Conservation (phyloP, 2,797 vertebrate genomes). For the Ambastaia sidthimunki region DNA sequence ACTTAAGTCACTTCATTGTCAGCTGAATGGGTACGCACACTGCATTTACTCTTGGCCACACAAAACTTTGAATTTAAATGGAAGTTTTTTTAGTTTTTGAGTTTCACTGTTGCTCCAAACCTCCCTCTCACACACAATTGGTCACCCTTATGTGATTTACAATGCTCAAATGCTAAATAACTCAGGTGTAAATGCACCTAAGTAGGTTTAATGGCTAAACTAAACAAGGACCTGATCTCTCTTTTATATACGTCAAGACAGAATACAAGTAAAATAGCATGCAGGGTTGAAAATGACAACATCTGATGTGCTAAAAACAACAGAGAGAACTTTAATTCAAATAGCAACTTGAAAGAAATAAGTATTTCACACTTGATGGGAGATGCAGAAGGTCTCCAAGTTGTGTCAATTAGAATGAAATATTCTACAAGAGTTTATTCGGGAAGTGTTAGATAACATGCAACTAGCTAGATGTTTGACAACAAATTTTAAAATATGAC, state of each 20-base stretch:
- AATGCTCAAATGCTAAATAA: background rate
- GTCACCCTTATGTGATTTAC: background rate
- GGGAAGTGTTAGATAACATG: constrained; percentile 21
- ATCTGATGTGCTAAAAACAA: background rate
- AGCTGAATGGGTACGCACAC: background rate
- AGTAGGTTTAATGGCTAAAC: background rate
- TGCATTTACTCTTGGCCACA: background rate
- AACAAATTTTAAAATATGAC: constrained; percentile 20
- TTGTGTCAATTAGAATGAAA: constrained; percentile 26
- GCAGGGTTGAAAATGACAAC: background rate
- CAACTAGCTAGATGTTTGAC: constrained; percentile 4
- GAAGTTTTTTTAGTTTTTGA: background rate
- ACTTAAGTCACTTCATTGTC: background rate
- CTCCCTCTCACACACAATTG: background rate
- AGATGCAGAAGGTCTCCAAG: background rate
- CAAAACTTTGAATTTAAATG: background rate
- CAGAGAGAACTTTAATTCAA: background rate
- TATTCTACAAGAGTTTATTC: background rate
- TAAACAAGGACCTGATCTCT: background rate
- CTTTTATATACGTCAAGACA: background rate
- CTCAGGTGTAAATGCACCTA: no score
- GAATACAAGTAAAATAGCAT: background rate
- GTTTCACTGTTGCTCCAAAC: background rate
- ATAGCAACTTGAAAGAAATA: background rate
- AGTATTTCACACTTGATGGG: background rate